Base-by-base conservation (phyloP, 2,797 vertebrate species). In the Parotocinclus haroldoi region DNA sequence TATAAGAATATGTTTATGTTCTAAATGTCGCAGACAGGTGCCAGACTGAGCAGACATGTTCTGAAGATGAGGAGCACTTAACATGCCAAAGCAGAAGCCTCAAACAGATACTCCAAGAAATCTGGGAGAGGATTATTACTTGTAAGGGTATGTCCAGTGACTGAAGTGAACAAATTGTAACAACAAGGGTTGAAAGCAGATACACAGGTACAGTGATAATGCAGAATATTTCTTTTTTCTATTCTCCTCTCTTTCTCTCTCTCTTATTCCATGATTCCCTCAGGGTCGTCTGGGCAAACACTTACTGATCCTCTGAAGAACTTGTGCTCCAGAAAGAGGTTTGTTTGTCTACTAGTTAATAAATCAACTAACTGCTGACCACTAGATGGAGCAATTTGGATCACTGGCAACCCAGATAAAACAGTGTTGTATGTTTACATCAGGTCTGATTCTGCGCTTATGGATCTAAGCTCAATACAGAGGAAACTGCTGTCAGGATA, bases 301-400 rank as follows among this genome's bases (percentile, higher is more conserved):
- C 84, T 93, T 0, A 90, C 91, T 44, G 80, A 89, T 81, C 92
- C 92, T 37, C 86, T 93, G 61, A 84, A 93, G 68, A 92, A 86
- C 76, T 86, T 93, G 1, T 91, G 91, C 61, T 86, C 91, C 14
- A 91, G 91, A 85, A 93, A 93, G 80, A 93, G 92, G 92, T 93
- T 85, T 72, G 91, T 72, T 63, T 63, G 46, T 19, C 7, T 10
- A 42, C 46, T 6, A 11, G 8, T 12, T 1, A n/a, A 49, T n/a
- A 19, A 46, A 37, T 1, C 7, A 9, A 54, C 39, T 16, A 9
- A 13, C 49, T 42, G 10, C 36, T 1, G 10, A 9, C 63, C 63
- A 55, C 51, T 61, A 71, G 63, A 55, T 55, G 63, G 63, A 39
- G 49, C 10, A 39, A 17, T n/a, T 42, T 59, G n/a, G n/a, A 44